Base-by-base conservation (phyloP, 1,140 invertebrate genomes). In the Pseudomyrmex pallidus region DNA sequence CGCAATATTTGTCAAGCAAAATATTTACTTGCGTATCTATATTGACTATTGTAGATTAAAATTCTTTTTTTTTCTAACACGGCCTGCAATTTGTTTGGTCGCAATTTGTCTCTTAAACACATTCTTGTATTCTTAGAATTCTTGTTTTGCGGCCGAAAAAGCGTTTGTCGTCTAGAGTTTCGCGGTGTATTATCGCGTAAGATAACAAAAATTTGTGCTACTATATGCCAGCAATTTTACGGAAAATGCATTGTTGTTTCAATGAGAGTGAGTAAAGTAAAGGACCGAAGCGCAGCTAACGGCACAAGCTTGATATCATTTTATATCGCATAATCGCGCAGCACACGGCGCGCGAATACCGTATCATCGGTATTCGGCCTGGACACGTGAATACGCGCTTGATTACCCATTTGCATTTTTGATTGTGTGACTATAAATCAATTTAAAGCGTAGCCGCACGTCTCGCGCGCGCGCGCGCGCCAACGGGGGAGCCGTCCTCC, bases 361-460 rank as follows among this genome's bases (percentile, higher is more conserved):
- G 44, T 80, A 80, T 80, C 76, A 80, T 83, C 82, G 74, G 82
- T 54, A 57, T 64, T 66, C 74, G 73, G 56, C 52, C 20, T 48
- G 59, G 72, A 83, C 62, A 54, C 35, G 12, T 64, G 82, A 74
- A 83, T 77, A 66, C 62, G 62, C 72, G 82, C 82, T 83, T 83
- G 76, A 83, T 83, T 74, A 73, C 72, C 62, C 20, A 83, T 83
- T 83, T 83, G 82, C 73, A 83, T 83, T 83, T 83, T 83, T 83
- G 82, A 83, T 83, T 83, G 74, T 76, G 50, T 25, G 62, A 78
- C 73, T 83, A 61, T 57, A 78, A 83, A 83, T 83, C 82, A 78
- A 63, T 77, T 83, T 83, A 77, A 74, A 83, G 61, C 72, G 44
- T 35, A 7, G 35, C 35, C 35, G 35, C 35, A 44, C 35, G 54